Evolutionary conservation across 2,797 vertebrate species (phyloP).

Genomic region (Chloroceryle inda): DNA sequence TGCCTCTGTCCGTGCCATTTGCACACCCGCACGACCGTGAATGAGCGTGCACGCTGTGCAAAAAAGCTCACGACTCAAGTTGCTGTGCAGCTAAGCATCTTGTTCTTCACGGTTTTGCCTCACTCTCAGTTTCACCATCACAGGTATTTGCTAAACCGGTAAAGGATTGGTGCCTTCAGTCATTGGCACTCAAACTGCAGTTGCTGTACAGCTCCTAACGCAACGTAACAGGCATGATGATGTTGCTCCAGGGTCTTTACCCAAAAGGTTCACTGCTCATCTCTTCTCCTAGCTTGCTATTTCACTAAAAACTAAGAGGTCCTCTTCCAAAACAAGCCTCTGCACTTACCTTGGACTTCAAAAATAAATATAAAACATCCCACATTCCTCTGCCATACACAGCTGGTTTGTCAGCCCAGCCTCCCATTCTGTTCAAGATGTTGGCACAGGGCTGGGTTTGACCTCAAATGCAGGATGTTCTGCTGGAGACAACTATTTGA

Average conservation of each 20-base stretch:
- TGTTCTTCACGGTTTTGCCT: not conserved
- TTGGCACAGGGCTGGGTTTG: not conserved
- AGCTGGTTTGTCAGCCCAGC: not conserved
- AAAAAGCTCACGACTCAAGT: not conserved
- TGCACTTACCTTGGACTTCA: not conserved
- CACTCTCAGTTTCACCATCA: not conserved
- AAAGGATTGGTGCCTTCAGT: not conserved
- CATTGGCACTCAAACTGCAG: not conserved
- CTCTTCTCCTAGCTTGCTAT: not conserved
- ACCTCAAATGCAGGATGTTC: not conserved
- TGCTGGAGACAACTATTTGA: not conserved
- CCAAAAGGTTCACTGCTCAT: not conserved
- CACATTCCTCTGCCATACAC: not conserved
- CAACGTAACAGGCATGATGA: not conserved
- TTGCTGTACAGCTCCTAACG: not conserved
- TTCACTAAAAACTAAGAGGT: not conserved
- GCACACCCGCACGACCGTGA: not conserved
- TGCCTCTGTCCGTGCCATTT: accelerated
- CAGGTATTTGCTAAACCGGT: not conserved
- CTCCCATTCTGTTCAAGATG: not conserved
- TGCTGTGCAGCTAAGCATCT: not conserved
- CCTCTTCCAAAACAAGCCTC: not conserved
- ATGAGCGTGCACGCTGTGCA: not conserved
- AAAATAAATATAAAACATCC: not conserved
- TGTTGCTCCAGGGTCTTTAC: not conserved